A percentile compares a stretch with the other conserved stretches of the same genome.
Conservation (phyloP, 2,888 invertebrate species). For the Drosophila lacicola region DNA sequence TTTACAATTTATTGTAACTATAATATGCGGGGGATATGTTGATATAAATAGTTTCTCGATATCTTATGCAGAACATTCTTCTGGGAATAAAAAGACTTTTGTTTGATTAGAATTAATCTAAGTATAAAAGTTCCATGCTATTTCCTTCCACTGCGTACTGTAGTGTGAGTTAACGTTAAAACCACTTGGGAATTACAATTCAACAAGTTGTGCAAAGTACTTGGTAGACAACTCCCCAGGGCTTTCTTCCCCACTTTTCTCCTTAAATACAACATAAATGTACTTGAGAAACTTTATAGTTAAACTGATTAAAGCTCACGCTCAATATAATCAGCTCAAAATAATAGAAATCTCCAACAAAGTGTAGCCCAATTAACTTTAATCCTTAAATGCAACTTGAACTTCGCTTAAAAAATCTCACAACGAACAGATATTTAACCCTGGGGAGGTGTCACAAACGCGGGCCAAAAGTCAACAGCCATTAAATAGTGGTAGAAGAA, state of each 20-base stretch:
- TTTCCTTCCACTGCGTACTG: too few relatives aligned
- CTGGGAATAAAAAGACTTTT: too few relatives aligned
- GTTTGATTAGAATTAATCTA: too few relatives aligned
- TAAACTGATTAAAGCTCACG: conserved; percentile 12
- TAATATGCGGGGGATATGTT: too few relatives aligned
- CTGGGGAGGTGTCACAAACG: conserved; percentile 38
- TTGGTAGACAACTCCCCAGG: not conserved
- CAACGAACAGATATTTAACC: not conserved
- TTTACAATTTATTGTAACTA: too few relatives aligned
- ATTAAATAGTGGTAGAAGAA: conserved; percentile 24
- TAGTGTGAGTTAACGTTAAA: not conserved
- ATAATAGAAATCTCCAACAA: conserved; percentile 2
- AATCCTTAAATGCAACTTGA: conserved; percentile 48
- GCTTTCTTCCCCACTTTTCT: not conserved
- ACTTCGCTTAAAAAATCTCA: conserved; percentile 21
- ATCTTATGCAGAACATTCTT: too few relatives aligned
- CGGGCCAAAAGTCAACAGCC: conserved; percentile 57
- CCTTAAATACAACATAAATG: too few relatives aligned
- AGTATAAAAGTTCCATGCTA: too few relatives aligned
- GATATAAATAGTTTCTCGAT: too few relatives aligned
- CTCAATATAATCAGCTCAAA: conserved; percentile 6
- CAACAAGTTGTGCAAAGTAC: not conserved
- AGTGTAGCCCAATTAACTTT: conserved; percentile 18
- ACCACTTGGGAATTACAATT: conserved; percentile 2
- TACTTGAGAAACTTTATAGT: not conserved